Conservation (phyloP, 2,888 invertebrate species). For the Drosophila eohydei region DNA sequence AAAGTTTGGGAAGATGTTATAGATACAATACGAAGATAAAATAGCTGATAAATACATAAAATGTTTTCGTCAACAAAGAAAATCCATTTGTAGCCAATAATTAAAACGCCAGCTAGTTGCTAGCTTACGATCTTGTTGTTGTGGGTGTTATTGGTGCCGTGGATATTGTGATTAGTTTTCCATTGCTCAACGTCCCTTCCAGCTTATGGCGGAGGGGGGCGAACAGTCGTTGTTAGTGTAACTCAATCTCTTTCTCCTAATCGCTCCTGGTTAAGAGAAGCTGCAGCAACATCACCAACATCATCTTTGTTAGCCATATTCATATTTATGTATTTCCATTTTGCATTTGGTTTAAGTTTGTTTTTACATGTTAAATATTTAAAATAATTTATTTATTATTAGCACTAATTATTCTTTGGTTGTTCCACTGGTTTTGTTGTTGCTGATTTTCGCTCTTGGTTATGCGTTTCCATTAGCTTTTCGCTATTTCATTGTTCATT, state of each 20-base stretch:
- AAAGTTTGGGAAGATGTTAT: constrained; percentile 67
- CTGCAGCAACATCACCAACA: constrained; percentile 62
- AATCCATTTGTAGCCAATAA: constrained; percentile 77
- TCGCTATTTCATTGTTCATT: constrained; percentile 53
- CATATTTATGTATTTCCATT: constrained; percentile 47
- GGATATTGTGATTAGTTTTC: constrained; percentile 46
- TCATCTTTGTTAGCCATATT: constrained; percentile 60
- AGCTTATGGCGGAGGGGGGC: constrained; percentile 86
- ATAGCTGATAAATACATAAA: constrained; percentile 70
- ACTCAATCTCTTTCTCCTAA: constrained; percentile 57
- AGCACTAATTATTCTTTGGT: constrained; percentile 85
- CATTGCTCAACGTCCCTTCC: constrained; percentile 89
- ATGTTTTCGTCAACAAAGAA: constrained; percentile 32
- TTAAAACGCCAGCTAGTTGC: constrained; percentile 86
- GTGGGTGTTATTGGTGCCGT: constrained; percentile 41
- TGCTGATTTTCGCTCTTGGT: constrained; percentile 48
- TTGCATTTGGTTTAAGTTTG: constrained; percentile 58
- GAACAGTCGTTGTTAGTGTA: constrained; percentile 79
- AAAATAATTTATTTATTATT: constrained; percentile 74
- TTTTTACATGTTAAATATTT: constrained; percentile 67
- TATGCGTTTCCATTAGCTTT: constrained; percentile 47
- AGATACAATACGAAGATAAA: constrained; percentile 52
- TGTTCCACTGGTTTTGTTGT: constrained; percentile 85
- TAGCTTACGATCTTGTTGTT: constrained; percentile 22
- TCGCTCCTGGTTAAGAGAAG: constrained; percentile 41